Evolutionary conservation across 2,113 vertebrate species (phyloP).

Genomic region (Micronycteris hirsuta): DNA sequence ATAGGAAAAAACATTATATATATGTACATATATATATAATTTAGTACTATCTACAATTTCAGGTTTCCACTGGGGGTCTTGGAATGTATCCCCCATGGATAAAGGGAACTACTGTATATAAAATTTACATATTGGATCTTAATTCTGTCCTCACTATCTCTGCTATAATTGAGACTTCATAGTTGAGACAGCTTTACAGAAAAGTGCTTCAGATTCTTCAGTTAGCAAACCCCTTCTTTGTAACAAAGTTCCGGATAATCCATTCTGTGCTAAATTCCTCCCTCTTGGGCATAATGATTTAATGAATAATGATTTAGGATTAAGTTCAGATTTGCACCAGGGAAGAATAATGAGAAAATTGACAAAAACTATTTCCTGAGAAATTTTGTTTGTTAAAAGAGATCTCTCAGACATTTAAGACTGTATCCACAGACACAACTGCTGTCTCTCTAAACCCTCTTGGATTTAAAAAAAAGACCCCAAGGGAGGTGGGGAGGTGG

Average conservation of each 20-base stretch:
- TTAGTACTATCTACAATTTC: neutral
- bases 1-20: neutral
- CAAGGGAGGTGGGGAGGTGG: neutral
- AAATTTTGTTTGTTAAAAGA: conserved; percentile 10
- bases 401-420: neutral
- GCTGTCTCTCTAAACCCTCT: neutral
- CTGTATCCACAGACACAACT: neutral
- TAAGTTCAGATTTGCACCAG: neutral
- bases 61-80: neutral
- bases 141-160: neutral
- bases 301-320: neutral
- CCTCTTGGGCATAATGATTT: neutral
- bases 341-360: conserved; percentile 32
- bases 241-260: neutral
- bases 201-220: neutral
- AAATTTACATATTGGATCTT: neutral
- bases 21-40: neutral
- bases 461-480: neutral
- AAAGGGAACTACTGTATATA: neutral
- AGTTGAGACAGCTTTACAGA: neutral
- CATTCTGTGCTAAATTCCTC: neutral
- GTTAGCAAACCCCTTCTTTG: neutral
- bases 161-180: neutral
- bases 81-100: neutral
- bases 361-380: neutral